Evolutionary conservation across 2,797 vertebrate species (phyloP).

Genomic region (Amniataba percoides): DNA sequence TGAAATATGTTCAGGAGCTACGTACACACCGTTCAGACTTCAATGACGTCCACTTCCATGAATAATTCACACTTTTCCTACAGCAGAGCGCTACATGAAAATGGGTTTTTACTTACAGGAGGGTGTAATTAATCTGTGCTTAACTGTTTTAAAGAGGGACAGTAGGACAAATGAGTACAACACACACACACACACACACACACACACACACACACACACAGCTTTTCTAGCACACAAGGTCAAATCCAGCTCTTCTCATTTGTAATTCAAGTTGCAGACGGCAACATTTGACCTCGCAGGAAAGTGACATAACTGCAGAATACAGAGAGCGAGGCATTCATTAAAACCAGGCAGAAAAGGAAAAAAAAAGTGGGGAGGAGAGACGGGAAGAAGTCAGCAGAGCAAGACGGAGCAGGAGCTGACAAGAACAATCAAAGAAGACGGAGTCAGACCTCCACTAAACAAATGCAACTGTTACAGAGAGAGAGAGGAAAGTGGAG

Average conservation of each 20-base stretch:
- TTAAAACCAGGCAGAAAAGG: constrained; percentile 25
- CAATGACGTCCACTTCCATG: not conserved
- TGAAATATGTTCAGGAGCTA: not conserved
- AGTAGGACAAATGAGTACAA: not conserved
- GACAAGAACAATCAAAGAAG: not conserved
- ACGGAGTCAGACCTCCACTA: not conserved
- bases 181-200: no score
- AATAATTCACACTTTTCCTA: not conserved
- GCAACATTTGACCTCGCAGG: constrained; percentile 6
- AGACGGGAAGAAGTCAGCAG: constrained; percentile 6
- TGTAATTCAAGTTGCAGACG: constrained; percentile 4
- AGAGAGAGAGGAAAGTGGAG: not conserved
- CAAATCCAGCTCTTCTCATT: constrained; percentile 10
- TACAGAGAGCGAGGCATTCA: constrained; percentile 23
- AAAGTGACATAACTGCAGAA: constrained; percentile 16
- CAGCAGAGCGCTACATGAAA: not conserved
- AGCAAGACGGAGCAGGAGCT: constrained; percentile 14
- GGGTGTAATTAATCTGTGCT: no score
- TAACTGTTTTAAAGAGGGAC: not conserved
- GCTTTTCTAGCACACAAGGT: not conserved
- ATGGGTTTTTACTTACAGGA: no score
- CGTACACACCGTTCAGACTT: not conserved
- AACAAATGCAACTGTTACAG: constrained; percentile 24
- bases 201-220: no score
- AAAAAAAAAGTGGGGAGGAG: not conserved